A percentile compares a stretch with the other conserved stretches of the same genome.
phyloP scores from a whole-genome alignment of 2,888 invertebrate species.

The Apotomis capreana region DNA sequence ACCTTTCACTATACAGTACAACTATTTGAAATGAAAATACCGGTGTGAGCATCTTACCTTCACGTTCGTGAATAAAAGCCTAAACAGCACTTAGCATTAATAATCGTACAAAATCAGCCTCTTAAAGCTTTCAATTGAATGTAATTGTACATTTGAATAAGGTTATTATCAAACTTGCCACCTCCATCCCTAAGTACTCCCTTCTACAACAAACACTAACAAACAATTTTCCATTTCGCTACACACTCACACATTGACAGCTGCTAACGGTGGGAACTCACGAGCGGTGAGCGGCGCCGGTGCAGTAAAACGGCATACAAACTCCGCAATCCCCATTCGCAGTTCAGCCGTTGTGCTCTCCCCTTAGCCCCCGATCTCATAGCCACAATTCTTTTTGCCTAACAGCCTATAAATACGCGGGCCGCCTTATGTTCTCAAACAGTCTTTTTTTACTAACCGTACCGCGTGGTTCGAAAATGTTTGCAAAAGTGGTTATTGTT shows the following conservation, averaged over 20 bases:
- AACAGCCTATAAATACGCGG: conserved; percentile 76
- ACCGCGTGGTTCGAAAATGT: conserved; percentile 67
- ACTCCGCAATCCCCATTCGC: conserved; percentile 42
- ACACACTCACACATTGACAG: conserved; percentile 36
- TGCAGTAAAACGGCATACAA: conserved; percentile 31
- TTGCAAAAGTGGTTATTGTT: conserved; percentile 62
- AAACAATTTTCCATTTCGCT: conserved; percentile 40
- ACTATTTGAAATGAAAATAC: too few relatives aligned
- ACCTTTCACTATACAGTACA: too few relatives aligned
- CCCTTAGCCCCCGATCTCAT: conserved; percentile 59
- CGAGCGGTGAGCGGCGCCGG: conserved; percentile 34
- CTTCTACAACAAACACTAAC: conserved; percentile 36
- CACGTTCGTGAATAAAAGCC: too few relatives aligned
- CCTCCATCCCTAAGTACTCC: conserved; percentile 40
- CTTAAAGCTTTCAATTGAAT: conserved; percentile 3
- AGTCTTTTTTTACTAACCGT: conserved; percentile 81
- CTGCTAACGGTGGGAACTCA: conserved; percentile 35
- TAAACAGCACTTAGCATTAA: not conserved
- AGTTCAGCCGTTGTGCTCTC: conserved; percentile 45
- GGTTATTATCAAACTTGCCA: conserved; percentile 28
- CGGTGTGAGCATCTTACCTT: too few relatives aligned
- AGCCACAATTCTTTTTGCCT: conserved; percentile 63
- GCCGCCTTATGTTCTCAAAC: conserved; percentile 63
- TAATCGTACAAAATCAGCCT: conserved; percentile 4
- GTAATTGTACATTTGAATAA: not conserved